phyloP scores from a whole-genome alignment of 1,140 invertebrate genomes.

The Apis laboriosa region DNA sequence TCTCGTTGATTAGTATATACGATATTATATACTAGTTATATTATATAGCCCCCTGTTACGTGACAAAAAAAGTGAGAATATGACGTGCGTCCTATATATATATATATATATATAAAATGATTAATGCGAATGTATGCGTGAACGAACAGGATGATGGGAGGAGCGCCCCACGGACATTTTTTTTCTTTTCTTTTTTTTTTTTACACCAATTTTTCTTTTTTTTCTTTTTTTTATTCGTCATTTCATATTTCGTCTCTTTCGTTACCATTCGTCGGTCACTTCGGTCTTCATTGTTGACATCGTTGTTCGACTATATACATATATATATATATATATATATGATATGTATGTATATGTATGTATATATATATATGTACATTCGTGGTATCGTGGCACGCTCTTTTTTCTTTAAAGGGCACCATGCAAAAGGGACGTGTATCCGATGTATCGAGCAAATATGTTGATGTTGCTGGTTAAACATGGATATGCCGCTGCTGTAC shows the following conservation, averaged over 20 bases:
- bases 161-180: background rate
- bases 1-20: constrained; percentile 16
- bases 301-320: no score
- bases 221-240: background rate
- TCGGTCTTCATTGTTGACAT: no score
- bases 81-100: constrained; percentile 3
- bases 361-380: no score
- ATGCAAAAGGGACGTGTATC: constrained; percentile 12
- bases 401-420: background rate
- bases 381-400: constrained; percentile 25
- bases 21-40: no score
- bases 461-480: constrained; percentile 1
- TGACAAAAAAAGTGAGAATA: background rate
- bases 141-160: constrained; percentile 9
- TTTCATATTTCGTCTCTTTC: background rate
- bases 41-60: constrained; percentile 38
- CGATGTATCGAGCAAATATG: background rate
- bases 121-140: constrained; percentile 13
- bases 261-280: background rate
- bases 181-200: background rate
- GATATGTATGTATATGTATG: no score
- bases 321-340: no score
- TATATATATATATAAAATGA: background rate
- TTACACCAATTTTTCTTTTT: no score
- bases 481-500: background rate